Conservation (phyloP, 1,140 invertebrate species). For the Calephelis virginiensis region DNA sequence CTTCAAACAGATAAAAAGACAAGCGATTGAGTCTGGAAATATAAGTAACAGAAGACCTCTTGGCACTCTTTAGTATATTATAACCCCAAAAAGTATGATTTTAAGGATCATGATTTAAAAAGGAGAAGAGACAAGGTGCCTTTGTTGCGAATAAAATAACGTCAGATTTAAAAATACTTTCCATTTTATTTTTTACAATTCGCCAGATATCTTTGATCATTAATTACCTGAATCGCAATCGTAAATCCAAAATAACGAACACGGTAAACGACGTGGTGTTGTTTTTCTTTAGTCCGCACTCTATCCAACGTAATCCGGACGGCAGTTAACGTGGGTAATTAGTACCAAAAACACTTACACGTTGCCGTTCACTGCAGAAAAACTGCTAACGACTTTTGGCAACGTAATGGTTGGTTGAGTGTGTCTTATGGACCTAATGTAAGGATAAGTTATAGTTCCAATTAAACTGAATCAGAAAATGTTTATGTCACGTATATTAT, state of each 20-base stretch:
- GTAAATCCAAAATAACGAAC: constrained; percentile 17
- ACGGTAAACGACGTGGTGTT: constrained; percentile 1
- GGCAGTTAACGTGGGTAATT: constrained; percentile 21
- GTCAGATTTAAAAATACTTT: no score
- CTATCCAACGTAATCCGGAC: constrained; percentile 15
- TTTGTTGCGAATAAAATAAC: no score
- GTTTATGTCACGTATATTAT: no score
- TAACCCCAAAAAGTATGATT: no score
- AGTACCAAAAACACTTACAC: constrained; percentile 21
- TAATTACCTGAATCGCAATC: constrained; percentile 10
- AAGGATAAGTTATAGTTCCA: background rate
- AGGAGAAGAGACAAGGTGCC: no score
- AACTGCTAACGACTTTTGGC: constrained; percentile 19
- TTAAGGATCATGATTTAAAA: no score
- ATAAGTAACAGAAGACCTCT: no score
- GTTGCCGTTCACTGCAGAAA: constrained; percentile 20
- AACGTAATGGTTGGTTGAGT: constrained; percentile 4
- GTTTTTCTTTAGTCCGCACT: constrained; percentile 16
- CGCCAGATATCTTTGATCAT: background rate
- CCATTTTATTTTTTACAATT: background rate
- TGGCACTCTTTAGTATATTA: no score
- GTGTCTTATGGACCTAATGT: background rate
- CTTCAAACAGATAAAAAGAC: no score
- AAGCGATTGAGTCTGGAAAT: no score
- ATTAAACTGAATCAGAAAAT: no score